Evolutionary conservation across 2,888 invertebrate species (phyloP).

Genomic region (Yponomeuta evonymella): DNA sequence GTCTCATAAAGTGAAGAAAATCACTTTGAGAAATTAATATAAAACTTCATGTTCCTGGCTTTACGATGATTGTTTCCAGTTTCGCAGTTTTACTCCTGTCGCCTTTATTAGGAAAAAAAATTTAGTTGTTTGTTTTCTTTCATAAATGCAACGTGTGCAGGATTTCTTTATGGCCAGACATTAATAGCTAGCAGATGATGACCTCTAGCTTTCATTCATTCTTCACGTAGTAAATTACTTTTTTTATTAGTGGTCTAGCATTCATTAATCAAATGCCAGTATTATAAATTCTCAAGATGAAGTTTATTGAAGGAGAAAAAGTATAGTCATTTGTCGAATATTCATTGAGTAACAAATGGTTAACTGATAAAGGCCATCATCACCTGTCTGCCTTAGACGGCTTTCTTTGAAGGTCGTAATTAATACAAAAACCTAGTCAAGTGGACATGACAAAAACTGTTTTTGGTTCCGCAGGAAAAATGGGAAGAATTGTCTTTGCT

Average conservation of each 20-base stretch:
- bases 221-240: not conserved
- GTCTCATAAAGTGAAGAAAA: not conserved
- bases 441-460: conserved; percentile 28
- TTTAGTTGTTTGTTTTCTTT: not conserved
- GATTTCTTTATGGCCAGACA: not conserved
- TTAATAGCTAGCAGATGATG: not conserved
- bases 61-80: not conserved
- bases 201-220: not conserved
- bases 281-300: not conserved
- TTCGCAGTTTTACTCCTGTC: not conserved
- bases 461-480: not conserved
- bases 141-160: not conserved
- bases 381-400: conserved; percentile 57
- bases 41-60: not conserved
- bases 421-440: conserved; percentile 59
- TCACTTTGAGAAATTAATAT: not conserved
- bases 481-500: not conserved
- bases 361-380: conserved; percentile 62
- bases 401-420: conserved; percentile 54
- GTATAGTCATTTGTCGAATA: conserved; percentile 34
- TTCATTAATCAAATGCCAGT: not conserved
- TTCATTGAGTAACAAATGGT: conserved; percentile 56
- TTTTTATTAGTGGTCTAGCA: not conserved
- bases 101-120: not conserved
- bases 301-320: conserved; percentile 21